These are phyloP conservation scores for Falco rusticolus DNA, from an alignment of 2,797 vertebrate genomes.

Conservation along the genomic window DNA sequence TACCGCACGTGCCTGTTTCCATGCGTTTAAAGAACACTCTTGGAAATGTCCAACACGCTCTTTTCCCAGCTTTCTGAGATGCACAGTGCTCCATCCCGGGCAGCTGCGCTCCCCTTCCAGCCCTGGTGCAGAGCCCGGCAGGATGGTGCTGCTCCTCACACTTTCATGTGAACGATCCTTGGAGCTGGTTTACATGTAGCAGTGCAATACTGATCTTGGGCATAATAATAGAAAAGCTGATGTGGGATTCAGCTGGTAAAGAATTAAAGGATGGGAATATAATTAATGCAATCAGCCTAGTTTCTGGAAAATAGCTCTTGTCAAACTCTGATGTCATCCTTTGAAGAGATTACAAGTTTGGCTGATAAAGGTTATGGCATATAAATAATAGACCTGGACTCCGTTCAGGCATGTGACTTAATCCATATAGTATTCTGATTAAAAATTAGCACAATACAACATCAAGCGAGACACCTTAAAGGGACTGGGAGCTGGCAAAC, in stretches of 20 bases:
- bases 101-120: neutral
- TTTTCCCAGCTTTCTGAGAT: neutral
- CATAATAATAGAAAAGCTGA: slow-evolving; percentile 55
- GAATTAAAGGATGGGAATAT: slow-evolving; percentile 65
- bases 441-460: slow-evolving; percentile 65
- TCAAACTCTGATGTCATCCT: slow-evolving; percentile 69
- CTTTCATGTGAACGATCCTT: neutral
- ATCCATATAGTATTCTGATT: slow-evolving; percentile 63
- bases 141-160: neutral
- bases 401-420: slow-evolving; percentile 64
- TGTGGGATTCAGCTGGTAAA: slow-evolving; percentile 55
- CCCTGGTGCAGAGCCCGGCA: neutral
- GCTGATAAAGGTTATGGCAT: slow-evolving; percentile 63
- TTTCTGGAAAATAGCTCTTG: slow-evolving; percentile 67
- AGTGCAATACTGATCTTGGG: slow-evolving; percentile 10
- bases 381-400: slow-evolving; percentile 63
- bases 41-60: accelerated
- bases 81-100: neutral
- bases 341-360: slow-evolving; percentile 72
- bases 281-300: slow-evolving; percentile 68
- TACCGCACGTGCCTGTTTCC: neutral
- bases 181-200: neutral
- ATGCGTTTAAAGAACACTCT: neutral
- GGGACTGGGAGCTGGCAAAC: slow-evolving; percentile 54
- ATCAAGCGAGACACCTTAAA: slow-evolving; percentile 66